Percentiles rank a stretch among this genome's conserved stretches.
Conservation (phyloP, 2,888 invertebrate genomes). For the Syrista parreyssii region DNA sequence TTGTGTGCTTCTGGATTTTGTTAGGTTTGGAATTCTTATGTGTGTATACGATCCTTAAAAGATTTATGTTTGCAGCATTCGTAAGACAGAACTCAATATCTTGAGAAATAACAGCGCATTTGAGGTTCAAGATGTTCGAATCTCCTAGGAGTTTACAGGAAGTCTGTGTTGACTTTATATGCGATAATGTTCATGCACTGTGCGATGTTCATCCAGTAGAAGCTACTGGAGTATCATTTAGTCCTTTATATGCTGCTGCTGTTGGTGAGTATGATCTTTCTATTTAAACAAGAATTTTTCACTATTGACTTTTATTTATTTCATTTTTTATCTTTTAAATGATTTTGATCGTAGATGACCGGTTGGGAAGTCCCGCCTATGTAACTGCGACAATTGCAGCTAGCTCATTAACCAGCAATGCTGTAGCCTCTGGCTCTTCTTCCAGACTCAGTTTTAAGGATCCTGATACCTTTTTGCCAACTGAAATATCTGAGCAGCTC, state of each 20-base stretch:
- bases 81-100: background rate
- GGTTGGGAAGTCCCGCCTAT: constrained; percentile 7
- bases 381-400: constrained; percentile 6
- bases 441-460: constrained; percentile 67
- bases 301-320: background rate
- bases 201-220: constrained; percentile 66
- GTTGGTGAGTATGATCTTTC: constrained; percentile 29
- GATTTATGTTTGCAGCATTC: background rate
- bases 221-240: constrained; percentile 30
- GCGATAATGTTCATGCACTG: constrained; percentile 71
- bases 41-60: background rate
- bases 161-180: constrained; percentile 74
- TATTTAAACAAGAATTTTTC: background rate
- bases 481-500: constrained; percentile 71
- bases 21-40: background rate
- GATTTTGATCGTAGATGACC: constrained; percentile 10
- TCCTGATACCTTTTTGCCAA: constrained; percentile 70
- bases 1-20: background rate
- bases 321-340: background rate
- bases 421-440: constrained; percentile 34
- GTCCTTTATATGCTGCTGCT: constrained; percentile 16
- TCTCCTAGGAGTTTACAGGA: constrained; percentile 73
- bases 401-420: constrained; percentile 34
- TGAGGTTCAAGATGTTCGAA: constrained; percentile 69
- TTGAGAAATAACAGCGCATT: constrained; percentile 1